Evolutionary conservation across 2,888 invertebrate species (phyloP).

Genomic region (Hecatera dysodea): DNA sequence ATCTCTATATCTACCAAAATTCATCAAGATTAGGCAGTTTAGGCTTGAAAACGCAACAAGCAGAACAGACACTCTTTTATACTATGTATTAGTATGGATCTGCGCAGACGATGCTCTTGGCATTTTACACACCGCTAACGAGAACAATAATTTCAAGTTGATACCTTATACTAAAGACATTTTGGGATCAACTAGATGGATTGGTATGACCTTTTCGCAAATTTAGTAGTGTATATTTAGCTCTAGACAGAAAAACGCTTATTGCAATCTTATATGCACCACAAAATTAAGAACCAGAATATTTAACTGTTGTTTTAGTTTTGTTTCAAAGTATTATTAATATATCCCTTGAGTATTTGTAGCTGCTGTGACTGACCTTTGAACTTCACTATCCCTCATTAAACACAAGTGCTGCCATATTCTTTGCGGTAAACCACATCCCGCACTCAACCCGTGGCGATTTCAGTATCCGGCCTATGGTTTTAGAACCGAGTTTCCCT

Average conservation of each 20-base stretch:
- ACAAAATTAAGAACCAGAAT: neutral
- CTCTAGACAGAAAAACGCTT: conserved; percentile 8
- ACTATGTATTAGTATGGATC: neutral
- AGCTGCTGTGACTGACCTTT: neutral
- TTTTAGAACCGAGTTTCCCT: conserved; percentile 25
- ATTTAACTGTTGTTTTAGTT: neutral
- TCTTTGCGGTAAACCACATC: conserved; percentile 25
- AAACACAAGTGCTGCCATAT: neutral
- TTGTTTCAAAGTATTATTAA: neutral
- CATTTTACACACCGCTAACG: conserved; percentile 19
- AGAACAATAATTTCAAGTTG: conserved; percentile 36
- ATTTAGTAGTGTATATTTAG: conserved; percentile 13
- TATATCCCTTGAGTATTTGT: conserved; percentile 1
- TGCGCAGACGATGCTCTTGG: conserved; percentile 18
- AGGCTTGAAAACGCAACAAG: too few species aligned
- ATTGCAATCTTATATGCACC: neutral
- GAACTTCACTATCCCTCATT: conserved; percentile 1
- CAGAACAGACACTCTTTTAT: too few species aligned
- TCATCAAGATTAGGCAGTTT: too few species aligned
- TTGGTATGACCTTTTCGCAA: conserved; percentile 19
- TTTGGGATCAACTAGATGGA: conserved; percentile 19
- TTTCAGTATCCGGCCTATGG: conserved; percentile 8
- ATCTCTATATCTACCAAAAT: too few species aligned
- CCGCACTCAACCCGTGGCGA: conserved; percentile 4
- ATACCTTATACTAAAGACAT: conserved; percentile 18